Conservation (phyloP, 2,797 vertebrate species). For the Lacerta bilineata region DNA sequence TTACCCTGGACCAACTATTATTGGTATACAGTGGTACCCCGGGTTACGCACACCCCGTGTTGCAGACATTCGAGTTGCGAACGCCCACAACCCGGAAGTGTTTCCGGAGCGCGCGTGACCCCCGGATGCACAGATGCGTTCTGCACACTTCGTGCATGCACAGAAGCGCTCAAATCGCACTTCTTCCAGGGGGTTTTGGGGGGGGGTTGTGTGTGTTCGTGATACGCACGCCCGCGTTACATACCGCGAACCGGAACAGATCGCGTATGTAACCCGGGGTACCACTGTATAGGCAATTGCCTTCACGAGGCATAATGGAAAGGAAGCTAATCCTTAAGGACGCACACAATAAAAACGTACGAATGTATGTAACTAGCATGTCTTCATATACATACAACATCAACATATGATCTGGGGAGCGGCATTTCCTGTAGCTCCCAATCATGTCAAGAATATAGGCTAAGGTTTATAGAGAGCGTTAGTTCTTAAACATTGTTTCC, state of each 20-base stretch:
- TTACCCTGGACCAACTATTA: not conserved
- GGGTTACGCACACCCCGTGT: too few relatives aligned
- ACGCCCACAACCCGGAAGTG: too few relatives aligned
- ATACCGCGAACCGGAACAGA: too few relatives aligned
- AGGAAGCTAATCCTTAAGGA: not conserved
- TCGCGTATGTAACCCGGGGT: too few relatives aligned
- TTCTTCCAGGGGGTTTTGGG: too few relatives aligned
- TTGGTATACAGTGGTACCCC: not conserved
- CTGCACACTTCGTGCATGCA: too few relatives aligned
- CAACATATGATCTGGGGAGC: not conserved
- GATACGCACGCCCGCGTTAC: too few relatives aligned
- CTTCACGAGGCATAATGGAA: not conserved
- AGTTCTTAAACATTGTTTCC: not conserved
- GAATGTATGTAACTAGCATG: not conserved
- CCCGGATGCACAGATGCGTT: too few relatives aligned
- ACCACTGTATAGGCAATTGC: not conserved
- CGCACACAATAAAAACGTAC: not conserved
- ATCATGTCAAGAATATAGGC: not conserved
- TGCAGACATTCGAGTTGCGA: too few relatives aligned
- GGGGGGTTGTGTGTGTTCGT: too few relatives aligned
- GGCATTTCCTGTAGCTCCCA: not conserved
- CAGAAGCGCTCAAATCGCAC: too few relatives aligned
- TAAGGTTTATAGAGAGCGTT: not conserved
- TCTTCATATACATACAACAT: not conserved
- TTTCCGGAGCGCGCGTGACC: too few relatives aligned